These are phyloP conservation scores for Ophioninae sp. DNA, from an alignment of 2,888 invertebrate species.

Conservation along the genomic window DNA sequence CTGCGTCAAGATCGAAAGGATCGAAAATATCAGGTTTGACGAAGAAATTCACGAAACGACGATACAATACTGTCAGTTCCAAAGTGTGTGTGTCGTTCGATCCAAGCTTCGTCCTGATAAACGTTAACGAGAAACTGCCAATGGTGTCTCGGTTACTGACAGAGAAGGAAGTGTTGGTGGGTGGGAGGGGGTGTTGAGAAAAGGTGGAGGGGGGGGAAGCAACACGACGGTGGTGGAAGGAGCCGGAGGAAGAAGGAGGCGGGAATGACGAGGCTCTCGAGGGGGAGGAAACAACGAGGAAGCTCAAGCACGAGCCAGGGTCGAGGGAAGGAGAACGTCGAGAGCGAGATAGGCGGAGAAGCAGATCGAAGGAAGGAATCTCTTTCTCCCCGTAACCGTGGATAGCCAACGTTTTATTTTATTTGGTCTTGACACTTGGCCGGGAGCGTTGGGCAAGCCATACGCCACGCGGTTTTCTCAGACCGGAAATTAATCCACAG, in stretches of 20 bases:
- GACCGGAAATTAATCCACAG: constrained; percentile 61
- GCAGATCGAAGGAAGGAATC: constrained; percentile 46
- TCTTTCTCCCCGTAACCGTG: constrained; percentile 32
- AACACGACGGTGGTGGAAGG: constrained; percentile 41
- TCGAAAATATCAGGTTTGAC: no score
- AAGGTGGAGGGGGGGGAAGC: background rate
- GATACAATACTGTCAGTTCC: no score
- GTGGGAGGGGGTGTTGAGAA: background rate
- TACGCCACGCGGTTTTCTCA: constrained; percentile 42
- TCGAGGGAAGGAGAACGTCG: constrained; percentile 37
- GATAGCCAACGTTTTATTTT: constrained; percentile 76
- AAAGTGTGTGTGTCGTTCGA: background rate
- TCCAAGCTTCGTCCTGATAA: background rate
- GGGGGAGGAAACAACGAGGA: constrained; percentile 62
- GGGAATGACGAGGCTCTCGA: constrained; percentile 55
- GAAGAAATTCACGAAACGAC: no score
- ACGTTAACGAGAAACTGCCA: constrained; percentile 29
- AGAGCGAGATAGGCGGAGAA: constrained; percentile 33
- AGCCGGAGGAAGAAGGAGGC: constrained; percentile 38
- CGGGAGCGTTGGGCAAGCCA: constrained; percentile 68
- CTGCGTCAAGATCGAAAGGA: no score
- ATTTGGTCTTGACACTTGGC: constrained; percentile 76
- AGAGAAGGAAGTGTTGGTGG: constrained; percentile 26
- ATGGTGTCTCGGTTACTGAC: background rate
- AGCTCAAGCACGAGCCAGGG: constrained; percentile 52